Evolutionary conservation across 2,888 invertebrate species (phyloP).

Genomic region (Adelphocoris suturalis): DNA sequence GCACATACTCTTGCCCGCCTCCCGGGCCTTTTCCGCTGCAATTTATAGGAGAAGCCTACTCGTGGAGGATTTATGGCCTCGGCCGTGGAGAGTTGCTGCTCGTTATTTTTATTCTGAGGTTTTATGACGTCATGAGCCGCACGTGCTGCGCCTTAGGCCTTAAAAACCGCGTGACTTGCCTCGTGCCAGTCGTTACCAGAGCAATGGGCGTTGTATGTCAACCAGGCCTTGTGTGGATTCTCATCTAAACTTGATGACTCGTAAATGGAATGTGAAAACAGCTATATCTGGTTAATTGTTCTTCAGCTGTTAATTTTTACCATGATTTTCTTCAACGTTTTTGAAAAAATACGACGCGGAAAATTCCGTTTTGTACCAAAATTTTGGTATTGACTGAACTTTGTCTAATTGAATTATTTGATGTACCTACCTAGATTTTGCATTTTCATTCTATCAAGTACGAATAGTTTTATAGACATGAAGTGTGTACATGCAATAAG

Average conservation of each 20-base stretch:
- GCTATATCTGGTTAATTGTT: too few species aligned
- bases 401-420: too few species aligned
- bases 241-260: not conserved
- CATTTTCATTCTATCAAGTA: too few species aligned
- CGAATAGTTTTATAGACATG: too few species aligned
- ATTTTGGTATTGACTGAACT: too few species aligned
- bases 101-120: slow-evolving; percentile 52
- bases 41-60: slow-evolving; percentile 56
- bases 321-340: too few species aligned
- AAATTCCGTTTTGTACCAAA: too few species aligned
- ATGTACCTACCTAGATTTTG: too few species aligned
- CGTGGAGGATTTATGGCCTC: slow-evolving; percentile 59
- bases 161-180: slow-evolving; percentile 45
- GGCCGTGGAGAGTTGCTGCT: slow-evolving; percentile 16
- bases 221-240: not conserved
- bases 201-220: slow-evolving; percentile 1
- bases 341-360: too few species aligned
- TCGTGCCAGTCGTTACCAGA: not conserved
- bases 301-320: too few species aligned
- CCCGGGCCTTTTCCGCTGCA: not conserved
- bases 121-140: slow-evolving; percentile 61
- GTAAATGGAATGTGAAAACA: not conserved
- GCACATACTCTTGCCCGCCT: not conserved
- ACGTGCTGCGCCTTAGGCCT: slow-evolving; percentile 51
- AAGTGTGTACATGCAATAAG: too few species aligned